Percentiles rank a stretch among this genome's conserved stretches.
phyloP scores from a whole-genome alignment of 2,888 invertebrate species.

The Drosophila peninsularis region DNA sequence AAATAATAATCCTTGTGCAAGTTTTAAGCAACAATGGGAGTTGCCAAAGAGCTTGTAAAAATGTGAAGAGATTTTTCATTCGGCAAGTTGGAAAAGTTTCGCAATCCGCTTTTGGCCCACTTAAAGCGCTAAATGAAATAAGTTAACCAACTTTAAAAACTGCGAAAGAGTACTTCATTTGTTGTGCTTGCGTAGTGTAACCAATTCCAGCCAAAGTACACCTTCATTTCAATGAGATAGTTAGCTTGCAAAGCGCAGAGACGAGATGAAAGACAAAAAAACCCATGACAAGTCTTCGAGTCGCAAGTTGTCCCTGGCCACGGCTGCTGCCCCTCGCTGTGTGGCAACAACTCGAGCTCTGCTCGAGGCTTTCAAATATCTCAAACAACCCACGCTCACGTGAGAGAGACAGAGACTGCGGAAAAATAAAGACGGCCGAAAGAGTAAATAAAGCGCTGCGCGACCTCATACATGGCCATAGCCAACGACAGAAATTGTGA shows the following conservation, averaged over 20 bases:
- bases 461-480: constrained; percentile 53
- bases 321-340: constrained; percentile 35
- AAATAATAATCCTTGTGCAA: constrained; percentile 6
- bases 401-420: constrained; percentile 14
- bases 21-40: constrained; percentile 11
- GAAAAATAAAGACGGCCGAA: not conserved
- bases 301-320: constrained; percentile 42
- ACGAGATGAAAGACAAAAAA: constrained; percentile 6
- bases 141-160: constrained; percentile 30
- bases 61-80: constrained; percentile 32
- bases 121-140: constrained; percentile 28
- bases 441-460: constrained; percentile 19
- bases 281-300: constrained; percentile 23
- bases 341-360: constrained; percentile 40
- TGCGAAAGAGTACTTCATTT: constrained; percentile 13
- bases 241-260: constrained; percentile 2
- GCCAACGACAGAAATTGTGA: constrained; percentile 23
- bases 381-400: constrained; percentile 42
- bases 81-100: constrained; percentile 18
- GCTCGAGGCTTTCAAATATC: constrained; percentile 50
- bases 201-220: constrained; percentile 20
- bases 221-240: constrained; percentile 19
- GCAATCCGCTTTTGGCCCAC: constrained; percentile 42
- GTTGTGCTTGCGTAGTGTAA: constrained; percentile 10
- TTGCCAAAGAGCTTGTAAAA: constrained; percentile 19